Percentiles rank a stretch among this genome's conserved stretches.
Evolutionary conservation across 2,797 vertebrate species (phyloP).

Genomic region (Bovichtus variegatus): DNA sequence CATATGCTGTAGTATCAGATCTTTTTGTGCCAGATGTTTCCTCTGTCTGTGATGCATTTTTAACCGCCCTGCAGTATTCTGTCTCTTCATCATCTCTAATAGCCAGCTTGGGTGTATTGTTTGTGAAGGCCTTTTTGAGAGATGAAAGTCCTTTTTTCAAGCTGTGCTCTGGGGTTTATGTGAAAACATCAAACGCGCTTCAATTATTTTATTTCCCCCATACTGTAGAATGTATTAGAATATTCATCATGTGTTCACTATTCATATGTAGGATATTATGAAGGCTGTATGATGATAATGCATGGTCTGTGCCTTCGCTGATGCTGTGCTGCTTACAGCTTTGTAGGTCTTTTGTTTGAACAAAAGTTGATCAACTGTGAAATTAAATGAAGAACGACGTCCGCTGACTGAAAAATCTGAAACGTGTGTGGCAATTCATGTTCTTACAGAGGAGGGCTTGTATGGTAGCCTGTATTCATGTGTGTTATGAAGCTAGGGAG

Average conservation of each 20-base stretch:
- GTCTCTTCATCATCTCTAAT: slow-evolving; percentile 64
- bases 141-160: slow-evolving; percentile 69
- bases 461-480: not conserved
- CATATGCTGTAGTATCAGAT: slow-evolving; percentile 23
- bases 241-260: slow-evolving; percentile 62
- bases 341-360: slow-evolving; percentile 35
- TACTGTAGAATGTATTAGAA: slow-evolving; percentile 68
- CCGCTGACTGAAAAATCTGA: not conserved
- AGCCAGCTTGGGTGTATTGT: slow-evolving; percentile 62
- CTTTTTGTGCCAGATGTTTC: slow-evolving; percentile 57
- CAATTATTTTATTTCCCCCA: slow-evolving; percentile 70
- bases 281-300: slow-evolving; percentile 47
- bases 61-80: slow-evolving; percentile 28
- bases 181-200: slow-evolving; percentile 76
- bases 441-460: not conserved
- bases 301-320: not conserved
- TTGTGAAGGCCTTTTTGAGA: slow-evolving; percentile 61
- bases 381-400: slow-evolving; percentile 17
- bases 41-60: slow-evolving; percentile 48
- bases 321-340: slow-evolving; percentile 17
- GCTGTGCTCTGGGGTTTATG: slow-evolving; percentile 62
- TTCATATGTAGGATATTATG: slow-evolving; percentile 52
- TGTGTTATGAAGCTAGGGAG: not conserved
- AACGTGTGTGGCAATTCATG: not conserved
- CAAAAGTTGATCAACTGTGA: slow-evolving; percentile 36